Base-by-base conservation (phyloP, 2,113 vertebrate genomes). In the Amia ocellicauda region DNA sequence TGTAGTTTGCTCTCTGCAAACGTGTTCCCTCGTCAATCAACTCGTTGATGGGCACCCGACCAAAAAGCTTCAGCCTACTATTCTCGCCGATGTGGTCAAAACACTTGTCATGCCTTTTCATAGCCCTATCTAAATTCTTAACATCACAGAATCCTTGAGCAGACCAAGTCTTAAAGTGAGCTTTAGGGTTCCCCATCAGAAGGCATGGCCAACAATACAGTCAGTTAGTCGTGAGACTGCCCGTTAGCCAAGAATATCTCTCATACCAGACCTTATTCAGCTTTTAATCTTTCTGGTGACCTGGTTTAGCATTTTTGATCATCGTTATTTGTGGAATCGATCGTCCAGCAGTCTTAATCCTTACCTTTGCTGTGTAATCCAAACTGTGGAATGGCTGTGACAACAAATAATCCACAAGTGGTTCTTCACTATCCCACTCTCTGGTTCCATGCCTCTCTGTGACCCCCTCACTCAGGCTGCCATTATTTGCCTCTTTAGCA, bases 51-150 rank as follows among this genome's bases (percentile, higher is more conserved):
- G 60, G 28, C 27, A 52, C 20, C 19, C 28, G 13, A 41, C 27
- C 47, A 40, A 62, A 62, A 23, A 53, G 28, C 24, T 61, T 49
- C 42, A 49, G 42, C 43, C 42, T 61, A 20, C 16, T 27, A 47
- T 47, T 27, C 3, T 23, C 14, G 17, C 26, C 24, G n/a, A 50
- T 61, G 42, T 29, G 8, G 16, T 29, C 43, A 49, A 49, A 7
- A 29, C 43, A 61, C n/a, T 61, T n/a, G 59, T 27, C 59, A 49
- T 61, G 59, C 26, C 59, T 29, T 60, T 60, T 60, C 20, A 4
- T 47, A 27, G 58, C 58, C 59, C 43, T 50, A 19, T 61, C 59
- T 50, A 50, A 61, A 50, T 61, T 50, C 43, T 61, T 50, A 49
- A 50, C 14, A 49, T 61, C 45, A 49, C 26, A 50, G 16, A 61